Evolutionary conservation across 2,888 invertebrate genomes (phyloP).

Genomic region (Dastarcus helophoroides): DNA sequence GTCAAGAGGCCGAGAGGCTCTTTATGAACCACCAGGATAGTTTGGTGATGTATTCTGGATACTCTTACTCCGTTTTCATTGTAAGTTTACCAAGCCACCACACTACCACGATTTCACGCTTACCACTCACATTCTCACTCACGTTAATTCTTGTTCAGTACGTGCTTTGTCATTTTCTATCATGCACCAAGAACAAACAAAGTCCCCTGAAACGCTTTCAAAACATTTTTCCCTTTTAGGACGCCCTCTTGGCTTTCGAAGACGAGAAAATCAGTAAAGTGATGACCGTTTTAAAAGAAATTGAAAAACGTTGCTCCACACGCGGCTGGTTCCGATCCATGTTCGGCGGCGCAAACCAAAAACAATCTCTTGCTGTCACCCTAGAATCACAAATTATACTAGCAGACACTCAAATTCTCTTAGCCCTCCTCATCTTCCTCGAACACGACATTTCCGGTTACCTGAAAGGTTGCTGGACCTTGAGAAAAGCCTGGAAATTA

Average conservation of each 20-base stretch:
- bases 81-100: conserved; percentile 23
- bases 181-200: too few relatives aligned
- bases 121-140: too few relatives aligned
- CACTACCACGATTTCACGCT: too few relatives aligned
- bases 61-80: conserved; percentile 40
- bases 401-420: conserved; percentile 54
- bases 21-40: conserved; percentile 36
- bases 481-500: conserved; percentile 57
- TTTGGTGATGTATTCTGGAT: conserved; percentile 39
- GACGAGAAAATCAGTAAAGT: conserved; percentile 51
- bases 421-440: conserved; percentile 51
- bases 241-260: conserved; percentile 59
- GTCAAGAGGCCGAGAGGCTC: conserved; percentile 36
- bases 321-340: conserved; percentile 44
- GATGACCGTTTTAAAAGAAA: conserved; percentile 43
- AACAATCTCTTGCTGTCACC: conserved; percentile 33
- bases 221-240: conserved; percentile 36
- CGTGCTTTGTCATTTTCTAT: too few relatives aligned
- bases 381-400: conserved; percentile 54
- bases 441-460: conserved; percentile 53
- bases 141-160: too few relatives aligned
- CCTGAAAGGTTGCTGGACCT: conserved; percentile 54
- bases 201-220: too few relatives aligned
- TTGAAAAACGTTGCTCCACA: conserved; percentile 45
- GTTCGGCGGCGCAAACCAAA: conserved; percentile 16